A percentile compares a stretch with the other conserved stretches of the same genome.
Conservation (phyloP, 53 echinoderm and acorn worm species). For the Astropecten irregularis region DNA sequence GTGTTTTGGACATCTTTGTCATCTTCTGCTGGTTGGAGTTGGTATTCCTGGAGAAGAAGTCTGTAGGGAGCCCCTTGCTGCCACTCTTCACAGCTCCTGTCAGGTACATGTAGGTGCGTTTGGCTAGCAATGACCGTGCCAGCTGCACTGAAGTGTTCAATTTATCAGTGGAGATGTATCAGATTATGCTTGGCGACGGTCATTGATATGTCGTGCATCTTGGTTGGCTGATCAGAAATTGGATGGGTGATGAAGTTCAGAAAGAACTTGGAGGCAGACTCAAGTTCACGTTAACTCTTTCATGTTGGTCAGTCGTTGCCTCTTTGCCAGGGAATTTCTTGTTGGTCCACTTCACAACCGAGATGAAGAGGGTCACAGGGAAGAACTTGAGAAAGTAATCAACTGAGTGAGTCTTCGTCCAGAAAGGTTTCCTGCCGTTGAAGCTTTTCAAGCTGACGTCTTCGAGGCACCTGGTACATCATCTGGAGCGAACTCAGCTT, state of each 20-base stretch:
- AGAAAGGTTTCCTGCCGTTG: not conserved
- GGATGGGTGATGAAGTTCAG: constrained; percentile 7
- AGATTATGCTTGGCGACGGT: too few relatives aligned
- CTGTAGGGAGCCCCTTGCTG: constrained; percentile 10
- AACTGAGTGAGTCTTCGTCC: not conserved
- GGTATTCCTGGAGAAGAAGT: not conserved
- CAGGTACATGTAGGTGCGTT: constrained; percentile 29
- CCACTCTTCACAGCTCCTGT: too few relatives aligned
- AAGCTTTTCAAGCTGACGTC: not conserved
- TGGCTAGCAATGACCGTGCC: constrained; percentile 5
- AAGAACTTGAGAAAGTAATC: constrained; percentile 16
- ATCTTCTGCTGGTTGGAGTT: not conserved
- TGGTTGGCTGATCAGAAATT: not conserved
- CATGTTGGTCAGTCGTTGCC: too few relatives aligned
- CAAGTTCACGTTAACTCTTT: too few relatives aligned
- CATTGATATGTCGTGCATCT: constrained; percentile 21
- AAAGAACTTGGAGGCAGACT: too few relatives aligned
- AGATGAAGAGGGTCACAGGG: not conserved
- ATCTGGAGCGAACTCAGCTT: not conserved
- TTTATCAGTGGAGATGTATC: constrained; percentile 30
- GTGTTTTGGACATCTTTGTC: not conserved
- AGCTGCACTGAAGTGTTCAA: constrained; percentile 17
- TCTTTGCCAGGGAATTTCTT: too few relatives aligned
- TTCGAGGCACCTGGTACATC: not conserved
- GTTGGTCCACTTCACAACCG: constrained; percentile 32